Conservation (phyloP, 2,113 vertebrate genomes). For the Peucedramus taeniatus region DNA sequence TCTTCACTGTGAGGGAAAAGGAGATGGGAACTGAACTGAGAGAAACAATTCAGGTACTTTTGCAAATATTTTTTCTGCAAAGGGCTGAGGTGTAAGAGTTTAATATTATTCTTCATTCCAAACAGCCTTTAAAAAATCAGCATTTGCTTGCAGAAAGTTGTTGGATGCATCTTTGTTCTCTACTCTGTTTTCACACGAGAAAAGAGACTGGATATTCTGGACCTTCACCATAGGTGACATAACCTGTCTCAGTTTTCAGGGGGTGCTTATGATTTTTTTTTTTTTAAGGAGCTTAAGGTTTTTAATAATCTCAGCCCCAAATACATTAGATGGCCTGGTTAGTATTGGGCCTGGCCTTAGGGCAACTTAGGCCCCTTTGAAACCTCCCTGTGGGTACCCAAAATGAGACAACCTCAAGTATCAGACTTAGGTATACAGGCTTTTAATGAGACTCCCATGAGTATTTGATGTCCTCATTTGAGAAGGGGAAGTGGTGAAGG, state of each 20-base stretch:
- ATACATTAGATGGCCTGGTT: not conserved
- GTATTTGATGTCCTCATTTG: not conserved
- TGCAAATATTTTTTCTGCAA: not conserved
- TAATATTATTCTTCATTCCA: not conserved
- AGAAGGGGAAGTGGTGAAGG: not conserved
- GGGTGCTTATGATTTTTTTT: not conserved
- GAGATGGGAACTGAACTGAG: not conserved
- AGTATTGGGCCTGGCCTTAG: not conserved
- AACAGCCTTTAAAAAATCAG: not conserved
- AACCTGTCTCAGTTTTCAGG: not conserved
- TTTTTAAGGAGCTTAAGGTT: not conserved
- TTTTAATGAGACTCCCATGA: not conserved
- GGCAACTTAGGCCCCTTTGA: not conserved
- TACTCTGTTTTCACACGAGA: not conserved
- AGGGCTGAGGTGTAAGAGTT: not conserved
- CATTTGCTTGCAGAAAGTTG: not conserved
- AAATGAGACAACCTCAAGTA: not conserved
- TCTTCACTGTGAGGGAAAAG: not conserved
- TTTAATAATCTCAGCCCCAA: not conserved
- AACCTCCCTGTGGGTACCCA: not conserved
- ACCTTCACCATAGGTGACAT: not conserved
- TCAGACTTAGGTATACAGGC: fast-evolving
- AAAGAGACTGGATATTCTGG: not conserved
- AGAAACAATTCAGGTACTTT: not conserved
- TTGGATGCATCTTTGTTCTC: not conserved